Evolutionary conservation across 2,888 invertebrate genomes (phyloP).

Genomic region (Aethes cnicana): DNA sequence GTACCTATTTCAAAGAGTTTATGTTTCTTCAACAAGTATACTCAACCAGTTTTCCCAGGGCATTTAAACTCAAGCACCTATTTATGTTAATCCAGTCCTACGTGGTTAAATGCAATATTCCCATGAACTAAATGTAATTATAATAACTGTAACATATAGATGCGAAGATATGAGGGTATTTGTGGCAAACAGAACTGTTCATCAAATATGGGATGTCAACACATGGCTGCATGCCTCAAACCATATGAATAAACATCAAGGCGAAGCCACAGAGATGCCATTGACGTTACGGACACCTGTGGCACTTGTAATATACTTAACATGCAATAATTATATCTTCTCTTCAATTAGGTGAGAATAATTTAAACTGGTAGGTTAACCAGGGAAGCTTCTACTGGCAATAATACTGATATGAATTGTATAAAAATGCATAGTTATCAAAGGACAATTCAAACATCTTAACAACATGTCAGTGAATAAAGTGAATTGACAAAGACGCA

Average conservation of each 20-base stretch:
- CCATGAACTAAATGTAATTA: too few relatives aligned
- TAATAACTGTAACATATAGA: neutral
- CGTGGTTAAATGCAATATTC: too few relatives aligned
- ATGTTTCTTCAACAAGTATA: too few relatives aligned
- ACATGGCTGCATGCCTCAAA: constrained; percentile 55
- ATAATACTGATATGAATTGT: neutral
- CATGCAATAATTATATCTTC: constrained; percentile 44
- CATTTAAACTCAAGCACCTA: too few relatives aligned
- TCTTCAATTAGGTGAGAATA: constrained; percentile 30
- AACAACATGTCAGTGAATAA: constrained; percentile 16
- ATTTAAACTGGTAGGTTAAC: constrained; percentile 1
- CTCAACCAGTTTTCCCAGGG: too few relatives aligned
- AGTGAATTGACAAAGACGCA: constrained; percentile 53
- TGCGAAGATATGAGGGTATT: constrained; percentile 17
- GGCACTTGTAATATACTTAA: constrained; percentile 32
- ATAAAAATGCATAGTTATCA: neutral
- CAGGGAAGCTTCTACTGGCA: neutral
- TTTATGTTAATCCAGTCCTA: too few relatives aligned
- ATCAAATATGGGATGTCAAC: constrained; percentile 43
- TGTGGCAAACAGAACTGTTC: constrained; percentile 40
- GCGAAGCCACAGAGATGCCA: constrained; percentile 60
- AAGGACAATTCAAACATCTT: neutral
- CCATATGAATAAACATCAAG: constrained; percentile 78
- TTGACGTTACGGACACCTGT: constrained; percentile 41
- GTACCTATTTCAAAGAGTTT: too few relatives aligned